phyloP scores from a whole-genome alignment of 2,888 invertebrate genomes.

The Notodonta ziczac region DNA sequence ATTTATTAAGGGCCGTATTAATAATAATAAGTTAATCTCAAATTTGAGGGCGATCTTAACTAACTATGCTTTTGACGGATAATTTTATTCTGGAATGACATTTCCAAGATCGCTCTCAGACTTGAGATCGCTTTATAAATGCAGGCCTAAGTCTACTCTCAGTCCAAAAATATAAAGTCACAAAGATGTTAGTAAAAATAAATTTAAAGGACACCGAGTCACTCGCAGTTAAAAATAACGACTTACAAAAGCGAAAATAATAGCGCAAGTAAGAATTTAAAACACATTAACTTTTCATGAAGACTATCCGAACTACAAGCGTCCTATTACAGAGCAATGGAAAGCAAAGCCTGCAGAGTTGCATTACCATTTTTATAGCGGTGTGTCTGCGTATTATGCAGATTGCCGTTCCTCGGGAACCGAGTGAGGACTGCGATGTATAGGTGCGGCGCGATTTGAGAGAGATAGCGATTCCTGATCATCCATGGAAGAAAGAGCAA shows the following conservation, averaged over 20 bases:
- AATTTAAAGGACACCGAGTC: no score
- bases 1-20: no score
- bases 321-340: conserved; percentile 57
- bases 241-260: not conserved
- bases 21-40: no score
- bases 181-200: no score
- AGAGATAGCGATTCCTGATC: conserved; percentile 23
- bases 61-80: no score
- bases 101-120: no score
- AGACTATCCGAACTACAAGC: conserved; percentile 41
- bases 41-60: no score
- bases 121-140: no score
- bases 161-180: no score
- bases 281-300: conserved; percentile 31
- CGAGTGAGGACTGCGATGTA: conserved; percentile 55
- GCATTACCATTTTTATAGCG: conserved; percentile 81
- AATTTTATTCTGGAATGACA: no score
- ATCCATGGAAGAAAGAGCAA: not conserved
- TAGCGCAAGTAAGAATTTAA: conserved; percentile 5
- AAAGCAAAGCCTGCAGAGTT: conserved; percentile 55
- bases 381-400: conserved; percentile 78
- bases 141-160: no score
- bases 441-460: conserved; percentile 27
- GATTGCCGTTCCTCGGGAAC: conserved; percentile 66
- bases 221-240: not conserved